Conservation (phyloP, 2,797 vertebrate species). For the Paguma larvata region DNA sequence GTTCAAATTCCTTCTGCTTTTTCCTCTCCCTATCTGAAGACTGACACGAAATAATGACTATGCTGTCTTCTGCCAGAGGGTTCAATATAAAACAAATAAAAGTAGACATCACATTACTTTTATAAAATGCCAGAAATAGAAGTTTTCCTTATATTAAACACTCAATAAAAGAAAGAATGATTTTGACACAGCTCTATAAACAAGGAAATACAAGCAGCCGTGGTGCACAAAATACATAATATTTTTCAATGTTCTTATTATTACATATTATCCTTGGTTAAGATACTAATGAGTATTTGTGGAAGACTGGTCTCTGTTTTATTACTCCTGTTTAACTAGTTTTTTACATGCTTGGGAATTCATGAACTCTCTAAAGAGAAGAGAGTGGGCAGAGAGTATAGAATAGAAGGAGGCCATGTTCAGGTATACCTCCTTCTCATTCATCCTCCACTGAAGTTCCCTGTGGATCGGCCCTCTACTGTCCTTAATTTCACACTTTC, state of each 20-base stretch:
- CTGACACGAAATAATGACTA: slow-evolving; percentile 68
- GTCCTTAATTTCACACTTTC: neutral
- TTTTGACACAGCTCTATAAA: neutral
- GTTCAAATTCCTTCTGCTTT: slow-evolving; percentile 40
- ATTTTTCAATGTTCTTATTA: slow-evolving; percentile 30
- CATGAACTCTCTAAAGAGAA: neutral
- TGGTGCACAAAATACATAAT: slow-evolving; percentile 32
- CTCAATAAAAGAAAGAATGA: slow-evolving; percentile 60
- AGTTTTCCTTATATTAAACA: slow-evolving; percentile 34
- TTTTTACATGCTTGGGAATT: slow-evolving; percentile 33
- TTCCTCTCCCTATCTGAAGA: slow-evolving; percentile 44
- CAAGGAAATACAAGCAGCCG: neutral
- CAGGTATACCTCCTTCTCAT: neutral
- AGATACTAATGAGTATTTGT: slow-evolving; percentile 25
- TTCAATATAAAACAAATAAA: slow-evolving; percentile 81
- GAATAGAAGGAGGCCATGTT: neutral
- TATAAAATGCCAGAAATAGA: slow-evolving; percentile 59
- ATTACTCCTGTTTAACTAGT: slow-evolving; percentile 13
- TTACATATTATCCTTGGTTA: slow-evolving; percentile 47
- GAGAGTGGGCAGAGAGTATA: neutral
- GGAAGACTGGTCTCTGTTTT: slow-evolving; percentile 58
- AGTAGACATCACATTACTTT: slow-evolving; percentile 66
- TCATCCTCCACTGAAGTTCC: neutral
- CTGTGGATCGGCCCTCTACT: neutral
- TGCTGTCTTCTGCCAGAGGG: slow-evolving; percentile 74